Percentiles rank a stretch among this genome's conserved stretches.
These are phyloP conservation scores for Zygaena filipendulae DNA, from an alignment of 2,888 invertebrate species.

Conservation along the genomic window DNA sequence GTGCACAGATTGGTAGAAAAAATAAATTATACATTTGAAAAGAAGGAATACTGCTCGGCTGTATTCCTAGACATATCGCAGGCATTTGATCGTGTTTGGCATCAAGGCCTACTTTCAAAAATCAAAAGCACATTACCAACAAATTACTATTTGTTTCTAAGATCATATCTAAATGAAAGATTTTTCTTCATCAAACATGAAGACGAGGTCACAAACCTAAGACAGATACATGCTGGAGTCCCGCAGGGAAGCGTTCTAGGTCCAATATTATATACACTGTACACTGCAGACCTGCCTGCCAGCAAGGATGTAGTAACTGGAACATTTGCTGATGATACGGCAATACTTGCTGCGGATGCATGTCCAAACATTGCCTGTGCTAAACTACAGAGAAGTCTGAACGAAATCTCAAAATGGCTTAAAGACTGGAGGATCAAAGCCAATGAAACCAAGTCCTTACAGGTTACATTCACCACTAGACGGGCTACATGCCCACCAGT, in stretches of 20 bases:
- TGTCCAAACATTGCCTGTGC: no score
- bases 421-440: slow-evolving; percentile 15
- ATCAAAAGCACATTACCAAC: no score
- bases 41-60: slow-evolving; percentile 10
- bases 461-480: neutral
- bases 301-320: neutral
- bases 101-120: slow-evolving; percentile 2
- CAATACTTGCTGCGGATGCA: slow-evolving; percentile 1
- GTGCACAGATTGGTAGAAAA: slow-evolving; percentile 8
- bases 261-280: neutral
- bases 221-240: neutral
- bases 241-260: neutral
- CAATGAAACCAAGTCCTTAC: slow-evolving; percentile 12
- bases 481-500: slow-evolving; percentile 1
- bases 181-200: no score
- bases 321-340: neutral
- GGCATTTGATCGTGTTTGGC: slow-evolving; percentile 1
- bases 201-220: no score
- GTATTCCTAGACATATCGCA: slow-evolving; percentile 10
- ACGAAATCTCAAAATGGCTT: slow-evolving; percentile 9
- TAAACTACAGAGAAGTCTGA: slow-evolving; percentile 11
- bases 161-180: no score
- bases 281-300: slow-evolving; percentile 5
- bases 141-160: no score
- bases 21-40: slow-evolving; percentile 8